A percentile compares a stretch with the other conserved stretches of the same genome.
Conservation (phyloP, 30 jellyfish, hydroid and myxozoan genomes). For the Mastigias papua region DNA sequence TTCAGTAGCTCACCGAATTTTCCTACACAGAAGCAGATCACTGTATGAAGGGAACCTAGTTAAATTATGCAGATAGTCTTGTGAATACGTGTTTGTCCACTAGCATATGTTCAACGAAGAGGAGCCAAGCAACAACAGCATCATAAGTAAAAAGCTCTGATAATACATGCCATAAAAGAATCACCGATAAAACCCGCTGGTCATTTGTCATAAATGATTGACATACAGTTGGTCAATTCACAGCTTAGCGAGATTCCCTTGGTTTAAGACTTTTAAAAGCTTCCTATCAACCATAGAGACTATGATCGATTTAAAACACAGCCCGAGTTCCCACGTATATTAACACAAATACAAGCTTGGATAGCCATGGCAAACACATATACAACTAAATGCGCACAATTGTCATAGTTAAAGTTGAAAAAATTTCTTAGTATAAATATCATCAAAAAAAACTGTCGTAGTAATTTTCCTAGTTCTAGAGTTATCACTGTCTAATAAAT, state of each 20-base stretch:
- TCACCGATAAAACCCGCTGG: slow-evolving; percentile 14
- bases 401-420: not conserved
- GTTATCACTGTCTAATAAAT: too few species aligned
- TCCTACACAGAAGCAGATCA: not conserved
- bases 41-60: not conserved
- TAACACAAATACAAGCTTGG: not conserved
- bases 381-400: not conserved
- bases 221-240: slow-evolving; percentile 34
- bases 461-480: too few species aligned
- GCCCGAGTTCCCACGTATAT: slow-evolving; percentile 36
- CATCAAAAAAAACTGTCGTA: too few species aligned
- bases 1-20: too few species aligned
- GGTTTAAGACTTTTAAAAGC: slow-evolving; percentile 14
- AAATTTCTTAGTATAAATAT: too few species aligned
- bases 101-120: not conserved
- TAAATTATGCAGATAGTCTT: not conserved
- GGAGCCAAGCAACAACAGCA: not conserved
- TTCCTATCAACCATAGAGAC: slow-evolving; percentile 28
- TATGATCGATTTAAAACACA: not conserved
- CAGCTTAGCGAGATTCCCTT: slow-evolving; percentile 41
- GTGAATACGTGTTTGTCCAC: not conserved
- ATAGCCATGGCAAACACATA: not conserved
- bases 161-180: not conserved
- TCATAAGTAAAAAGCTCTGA: not conserved
- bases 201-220: slow-evolving; percentile 44